A percentile compares a stretch with the other conserved stretches of the same genome.
phyloP scores from a whole-genome alignment of 2,888 invertebrate species.

The Harmothoe impar region DNA sequence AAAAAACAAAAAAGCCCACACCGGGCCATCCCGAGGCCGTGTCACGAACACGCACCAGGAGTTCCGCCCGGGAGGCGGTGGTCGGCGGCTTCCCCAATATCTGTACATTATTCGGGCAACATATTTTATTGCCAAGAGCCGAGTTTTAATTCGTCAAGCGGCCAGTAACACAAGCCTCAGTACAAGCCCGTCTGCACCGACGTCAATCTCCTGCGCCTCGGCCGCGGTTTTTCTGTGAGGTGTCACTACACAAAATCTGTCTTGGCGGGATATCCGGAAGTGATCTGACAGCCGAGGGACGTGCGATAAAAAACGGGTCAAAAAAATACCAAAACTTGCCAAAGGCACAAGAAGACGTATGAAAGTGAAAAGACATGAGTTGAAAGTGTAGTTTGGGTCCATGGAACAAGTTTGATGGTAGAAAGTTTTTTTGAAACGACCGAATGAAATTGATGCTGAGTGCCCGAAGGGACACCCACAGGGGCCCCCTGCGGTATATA shows the following conservation, averaged over 20 bases:
- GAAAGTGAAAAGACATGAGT: not conserved
- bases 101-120: constrained; percentile 45
- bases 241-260: constrained; percentile 59
- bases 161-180: constrained; percentile 13
- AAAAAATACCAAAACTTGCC: constrained; percentile 18
- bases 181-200: constrained; percentile 40
- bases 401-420: not conserved
- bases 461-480: constrained; percentile 59
- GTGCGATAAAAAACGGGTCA: constrained; percentile 12
- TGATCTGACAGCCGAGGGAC: constrained; percentile 61
- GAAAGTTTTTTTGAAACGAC: constrained; percentile 8
- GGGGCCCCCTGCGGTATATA: constrained; percentile 56
- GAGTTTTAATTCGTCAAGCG: constrained; percentile 50
- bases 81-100: not conserved
- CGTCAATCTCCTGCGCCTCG: constrained; percentile 38
- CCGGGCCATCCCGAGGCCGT: not conserved
- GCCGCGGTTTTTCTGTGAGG: constrained; percentile 56
- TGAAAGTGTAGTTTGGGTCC: not conserved
- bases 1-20: not conserved
- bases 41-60: not conserved
- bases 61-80: not conserved
- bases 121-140: constrained; percentile 42
- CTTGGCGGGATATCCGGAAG: constrained; percentile 53
- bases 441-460: constrained; percentile 51
- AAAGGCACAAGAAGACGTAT: not conserved